phyloP scores from a whole-genome alignment of 2,113 vertebrate species.

The Odobenus rosmarus region DNA sequence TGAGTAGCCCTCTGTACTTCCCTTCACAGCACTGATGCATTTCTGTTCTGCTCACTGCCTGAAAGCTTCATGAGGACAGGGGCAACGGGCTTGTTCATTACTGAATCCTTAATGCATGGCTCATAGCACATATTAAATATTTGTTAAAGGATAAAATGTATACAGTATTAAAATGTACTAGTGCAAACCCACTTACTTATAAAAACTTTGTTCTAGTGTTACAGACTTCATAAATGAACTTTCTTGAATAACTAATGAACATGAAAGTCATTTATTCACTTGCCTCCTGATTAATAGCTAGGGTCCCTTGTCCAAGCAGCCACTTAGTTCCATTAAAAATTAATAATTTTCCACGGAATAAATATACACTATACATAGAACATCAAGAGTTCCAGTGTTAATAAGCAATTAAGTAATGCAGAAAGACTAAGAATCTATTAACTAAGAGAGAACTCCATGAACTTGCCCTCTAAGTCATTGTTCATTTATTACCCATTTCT shows the following conservation, averaged over 20 bases:
- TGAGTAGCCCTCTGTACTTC: not conserved
- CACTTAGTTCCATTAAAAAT: conserved; percentile 75
- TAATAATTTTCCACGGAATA: conserved; percentile 70
- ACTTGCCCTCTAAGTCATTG: not conserved
- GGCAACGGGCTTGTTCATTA: not conserved
- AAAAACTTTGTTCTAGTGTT: not conserved
- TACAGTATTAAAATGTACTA: not conserved
- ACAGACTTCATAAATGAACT: conserved; percentile 14
- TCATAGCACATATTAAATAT: not conserved
- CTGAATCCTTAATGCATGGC: not conserved
- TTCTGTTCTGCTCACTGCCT: not conserved
- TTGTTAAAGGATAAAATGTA: not conserved
- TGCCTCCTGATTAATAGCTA: conserved; percentile 64
- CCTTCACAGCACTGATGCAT: accelerated
- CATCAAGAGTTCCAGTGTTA: conserved; percentile 44
- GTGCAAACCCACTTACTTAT: not conserved
- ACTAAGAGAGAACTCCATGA: conserved; percentile 12
- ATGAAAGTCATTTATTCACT: conserved; percentile 55
- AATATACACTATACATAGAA: conserved; percentile 46
- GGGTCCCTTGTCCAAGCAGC: conserved; percentile 42
- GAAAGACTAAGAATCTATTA: conserved; percentile 47
- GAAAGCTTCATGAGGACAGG: not conserved
- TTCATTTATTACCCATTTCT: conserved; percentile 16
- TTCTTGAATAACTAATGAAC: conserved; percentile 65
- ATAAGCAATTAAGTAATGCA: conserved; percentile 69